phyloP scores from a whole-genome alignment of 2,888 invertebrate genomes.

The Nephrotoma guestfalica region DNA sequence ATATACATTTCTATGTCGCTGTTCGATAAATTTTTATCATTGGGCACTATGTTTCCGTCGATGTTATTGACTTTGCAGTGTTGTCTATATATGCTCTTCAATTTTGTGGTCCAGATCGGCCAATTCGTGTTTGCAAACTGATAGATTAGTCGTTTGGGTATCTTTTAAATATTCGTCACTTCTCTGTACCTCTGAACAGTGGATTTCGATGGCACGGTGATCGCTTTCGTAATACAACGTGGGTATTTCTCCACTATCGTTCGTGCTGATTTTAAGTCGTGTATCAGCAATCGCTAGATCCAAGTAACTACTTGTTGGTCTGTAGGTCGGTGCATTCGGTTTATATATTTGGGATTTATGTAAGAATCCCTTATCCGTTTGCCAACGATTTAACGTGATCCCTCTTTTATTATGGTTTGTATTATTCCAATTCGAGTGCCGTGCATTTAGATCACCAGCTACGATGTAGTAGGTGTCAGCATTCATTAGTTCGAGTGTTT shows the following conservation, averaged over 20 bases:
- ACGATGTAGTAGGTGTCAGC: neutral
- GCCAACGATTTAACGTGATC: neutral
- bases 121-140: too few relatives aligned
- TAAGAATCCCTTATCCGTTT: neutral
- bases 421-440: neutral
- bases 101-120: too few relatives aligned
- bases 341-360: neutral
- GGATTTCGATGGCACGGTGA: neutral
- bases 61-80: too few relatives aligned
- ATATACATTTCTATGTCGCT: neutral
- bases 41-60: neutral
- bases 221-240: neutral
- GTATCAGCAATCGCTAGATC: neutral
- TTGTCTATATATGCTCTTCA: too few relatives aligned
- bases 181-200: too few relatives aligned
- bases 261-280: neutral
- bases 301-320: neutral
- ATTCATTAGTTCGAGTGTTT: neutral
- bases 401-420: neutral
- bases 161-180: too few relatives aligned
- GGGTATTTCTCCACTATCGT: neutral
- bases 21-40: neutral
- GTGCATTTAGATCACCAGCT: neutral
- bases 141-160: too few relatives aligned
- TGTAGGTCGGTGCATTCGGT: neutral